Conservation (phyloP, 2,888 invertebrate genomes). For the Nomada goodeniana region DNA sequence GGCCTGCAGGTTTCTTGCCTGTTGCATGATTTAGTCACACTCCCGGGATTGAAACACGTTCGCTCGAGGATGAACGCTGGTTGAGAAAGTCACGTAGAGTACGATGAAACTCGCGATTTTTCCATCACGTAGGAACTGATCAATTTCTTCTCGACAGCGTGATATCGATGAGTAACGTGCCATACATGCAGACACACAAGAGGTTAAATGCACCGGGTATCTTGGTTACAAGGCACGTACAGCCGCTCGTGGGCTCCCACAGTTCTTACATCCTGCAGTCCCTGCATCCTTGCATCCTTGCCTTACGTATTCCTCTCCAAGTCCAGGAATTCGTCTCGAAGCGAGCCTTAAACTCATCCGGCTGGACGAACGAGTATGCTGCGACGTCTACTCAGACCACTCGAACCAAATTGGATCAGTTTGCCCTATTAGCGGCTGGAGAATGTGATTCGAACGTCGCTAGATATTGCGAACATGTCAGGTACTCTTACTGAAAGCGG, state of each 20-base stretch:
- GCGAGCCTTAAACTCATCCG: slow-evolving; percentile 59
- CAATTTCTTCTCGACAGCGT: slow-evolving; percentile 29
- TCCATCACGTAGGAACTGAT: slow-evolving; percentile 28
- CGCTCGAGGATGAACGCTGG: background rate
- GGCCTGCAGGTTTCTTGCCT: no score
- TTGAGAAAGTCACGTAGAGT: slow-evolving; percentile 1
- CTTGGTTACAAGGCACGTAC: slow-evolving; percentile 80
- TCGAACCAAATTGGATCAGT: slow-evolving; percentile 70
- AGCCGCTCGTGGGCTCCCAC: slow-evolving; percentile 70
- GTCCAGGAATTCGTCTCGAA: slow-evolving; percentile 56
- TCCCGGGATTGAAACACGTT: background rate
- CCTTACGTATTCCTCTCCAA: slow-evolving; percentile 56
- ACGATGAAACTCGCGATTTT: slow-evolving; percentile 34
- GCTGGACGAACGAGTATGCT: slow-evolving; percentile 45
- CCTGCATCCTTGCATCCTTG: slow-evolving; percentile 49
- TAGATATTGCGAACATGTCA: background rate
- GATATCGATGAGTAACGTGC: slow-evolving; percentile 60
- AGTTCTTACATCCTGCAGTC: slow-evolving; percentile 70
- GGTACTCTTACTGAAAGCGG: no score
- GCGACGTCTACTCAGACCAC: slow-evolving; percentile 58
- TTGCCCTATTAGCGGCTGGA: slow-evolving; percentile 66
- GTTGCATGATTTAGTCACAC: background rate
- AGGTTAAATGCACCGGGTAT: slow-evolving; percentile 65
- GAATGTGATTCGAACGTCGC: slow-evolving; percentile 46
- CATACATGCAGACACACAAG: slow-evolving; percentile 51